Evolutionary conservation across 2,113 vertebrate species (phyloP).

Genomic region (Azemiops feae): DNA sequence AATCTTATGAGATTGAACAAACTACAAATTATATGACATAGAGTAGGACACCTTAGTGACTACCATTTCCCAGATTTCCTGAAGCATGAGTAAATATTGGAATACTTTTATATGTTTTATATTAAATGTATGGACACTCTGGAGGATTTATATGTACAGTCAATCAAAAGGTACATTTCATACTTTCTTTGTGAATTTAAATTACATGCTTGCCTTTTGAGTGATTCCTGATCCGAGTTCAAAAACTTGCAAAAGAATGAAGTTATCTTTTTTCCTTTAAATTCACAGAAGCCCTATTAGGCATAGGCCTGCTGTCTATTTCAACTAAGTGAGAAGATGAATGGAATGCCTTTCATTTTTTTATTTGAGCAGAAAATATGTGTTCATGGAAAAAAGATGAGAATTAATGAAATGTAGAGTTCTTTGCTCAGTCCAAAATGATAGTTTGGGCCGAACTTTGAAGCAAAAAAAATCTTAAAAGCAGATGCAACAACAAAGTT

Average conservation of each 20-base stretch:
- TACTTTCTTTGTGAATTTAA: neutral
- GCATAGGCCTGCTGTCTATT: neutral
- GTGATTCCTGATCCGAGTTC: neutral
- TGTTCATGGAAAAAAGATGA: neutral
- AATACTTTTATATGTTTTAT: neutral
- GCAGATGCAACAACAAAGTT: neutral
- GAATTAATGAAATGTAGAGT: accelerated
- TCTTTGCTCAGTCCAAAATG: neutral
- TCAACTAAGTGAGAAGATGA: neutral
- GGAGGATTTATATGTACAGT: neutral
- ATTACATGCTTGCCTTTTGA: neutral
- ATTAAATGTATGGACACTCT: neutral
- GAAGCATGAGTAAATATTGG: neutral
- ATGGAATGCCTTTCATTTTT: neutral
- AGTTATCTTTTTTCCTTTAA: neutral
- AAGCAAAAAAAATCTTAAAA: neutral
- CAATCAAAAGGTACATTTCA: neutral
- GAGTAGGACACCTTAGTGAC: neutral
- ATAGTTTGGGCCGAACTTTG: neutral
- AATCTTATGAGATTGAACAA: neutral
- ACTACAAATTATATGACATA: neutral
- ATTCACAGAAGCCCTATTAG: neutral
- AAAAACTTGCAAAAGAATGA: neutral
- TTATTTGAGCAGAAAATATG: neutral
- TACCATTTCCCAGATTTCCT: neutral